Conservation (phyloP, 2,113 vertebrate species). For the Hemiscyllium ocellatum region DNA sequence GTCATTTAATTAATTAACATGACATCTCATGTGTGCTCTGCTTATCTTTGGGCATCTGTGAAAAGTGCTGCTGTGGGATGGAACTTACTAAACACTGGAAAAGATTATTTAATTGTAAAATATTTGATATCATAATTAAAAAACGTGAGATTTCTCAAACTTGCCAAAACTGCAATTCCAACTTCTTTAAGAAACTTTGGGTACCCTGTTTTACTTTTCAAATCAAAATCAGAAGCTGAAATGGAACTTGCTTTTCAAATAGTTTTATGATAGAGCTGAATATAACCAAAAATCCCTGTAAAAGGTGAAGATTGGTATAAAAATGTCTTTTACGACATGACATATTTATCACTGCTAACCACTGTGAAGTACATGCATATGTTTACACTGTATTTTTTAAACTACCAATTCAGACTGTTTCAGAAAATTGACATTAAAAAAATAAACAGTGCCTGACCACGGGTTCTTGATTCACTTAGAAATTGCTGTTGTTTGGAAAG, state of each 20-base stretch:
- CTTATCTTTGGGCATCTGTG: not conserved
- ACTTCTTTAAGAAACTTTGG: not conserved
- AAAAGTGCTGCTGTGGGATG: not conserved
- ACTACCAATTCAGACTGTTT: not conserved
- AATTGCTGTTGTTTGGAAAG: not conserved
- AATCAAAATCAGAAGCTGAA: not conserved
- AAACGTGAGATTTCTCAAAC: not conserved
- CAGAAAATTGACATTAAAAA: not conserved
- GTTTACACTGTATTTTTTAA: not conserved
- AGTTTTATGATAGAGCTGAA: not conserved
- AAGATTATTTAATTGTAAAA: not conserved
- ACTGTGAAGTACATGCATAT: not conserved
- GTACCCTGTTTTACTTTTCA: not conserved
- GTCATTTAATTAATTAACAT: conserved; percentile 5
- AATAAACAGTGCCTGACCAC: not conserved
- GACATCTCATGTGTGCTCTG: not conserved
- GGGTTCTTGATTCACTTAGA: not conserved
- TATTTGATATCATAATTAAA: not conserved
- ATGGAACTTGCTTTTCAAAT: not conserved
- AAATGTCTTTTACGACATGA: not conserved
- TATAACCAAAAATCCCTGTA: not conserved
- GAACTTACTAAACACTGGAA: not conserved
- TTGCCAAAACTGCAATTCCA: not conserved
- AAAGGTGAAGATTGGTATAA: not conserved
- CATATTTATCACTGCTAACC: not conserved